phyloP scores from a whole-genome alignment of 1,140 invertebrate species.

The Drosophila mauritiana region DNA sequence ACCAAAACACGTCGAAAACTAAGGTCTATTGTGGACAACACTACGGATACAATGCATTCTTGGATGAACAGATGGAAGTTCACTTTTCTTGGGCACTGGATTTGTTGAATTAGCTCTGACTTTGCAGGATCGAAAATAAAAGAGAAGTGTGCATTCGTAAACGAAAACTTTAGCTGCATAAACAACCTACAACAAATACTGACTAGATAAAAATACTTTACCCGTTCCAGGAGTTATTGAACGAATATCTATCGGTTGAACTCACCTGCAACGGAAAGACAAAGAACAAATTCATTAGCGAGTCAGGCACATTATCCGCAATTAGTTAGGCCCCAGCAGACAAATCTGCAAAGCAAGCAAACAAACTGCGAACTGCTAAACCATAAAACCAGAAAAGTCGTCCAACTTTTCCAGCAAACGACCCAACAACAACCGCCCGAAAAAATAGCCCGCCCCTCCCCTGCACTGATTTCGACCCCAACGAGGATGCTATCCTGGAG shows the following conservation, averaged over 20 bases:
- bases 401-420: conserved; percentile 29
- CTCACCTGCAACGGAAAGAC: conserved; percentile 58
- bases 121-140: background rate
- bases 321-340: conserved; percentile 15
- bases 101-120: background rate
- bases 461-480: background rate
- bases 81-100: conserved; percentile 38
- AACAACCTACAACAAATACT: background rate
- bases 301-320: conserved; percentile 31
- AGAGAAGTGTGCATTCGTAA: background rate
- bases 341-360: conserved; percentile 19
- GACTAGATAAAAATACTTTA: conserved; percentile 14
- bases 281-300: conserved; percentile 29
- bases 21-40: conserved; percentile 68
- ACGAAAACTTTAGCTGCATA: background rate
- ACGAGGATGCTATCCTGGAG: conserved; percentile 1
- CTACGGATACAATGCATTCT: background rate
- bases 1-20: conserved; percentile 85
- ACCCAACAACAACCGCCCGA: conserved; percentile 4
- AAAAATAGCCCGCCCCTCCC: conserved; percentile 10
- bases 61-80: background rate
- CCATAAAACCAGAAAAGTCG: conserved; percentile 29
- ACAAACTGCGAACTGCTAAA: conserved; percentile 5
- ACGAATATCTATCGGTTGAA: conserved; percentile 13
- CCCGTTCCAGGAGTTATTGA: conserved; percentile 4